Base-by-base conservation (phyloP, 2,888 invertebrate genomes). In the Endotricha flammealis region DNA sequence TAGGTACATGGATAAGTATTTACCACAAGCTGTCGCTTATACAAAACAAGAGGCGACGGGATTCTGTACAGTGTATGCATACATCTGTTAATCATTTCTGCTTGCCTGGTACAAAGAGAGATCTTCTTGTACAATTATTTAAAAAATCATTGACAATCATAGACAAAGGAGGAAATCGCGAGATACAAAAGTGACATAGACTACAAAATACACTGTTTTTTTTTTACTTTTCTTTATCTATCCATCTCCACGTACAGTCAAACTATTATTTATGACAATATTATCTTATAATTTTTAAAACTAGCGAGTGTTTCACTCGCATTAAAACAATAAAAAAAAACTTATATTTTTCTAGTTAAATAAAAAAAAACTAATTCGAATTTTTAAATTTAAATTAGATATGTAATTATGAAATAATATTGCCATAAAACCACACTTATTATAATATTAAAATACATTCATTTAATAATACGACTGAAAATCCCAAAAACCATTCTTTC, bases 161-260 rank as follows among this genome's bases (percentile, higher is more conserved):
- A 22, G 9, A 10, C 10, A 8, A 14, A 42, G 34, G 37, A 32
- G 39, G 41, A 46, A 33, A 36, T 44, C 34, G 43, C 38, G 17
- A 52, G 52, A 55, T 57, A 57, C 52, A 57, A 51, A 55, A 55
- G 33, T 46, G 47, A 41, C 43, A 32, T 46, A 44, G 31, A 12
- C 48, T 48, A 52, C 32, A 33, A 29, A 22, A 40, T 39, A 39
- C 38, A 36, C 31, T 39, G 14, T 46, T 37, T 39, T 42, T 42
- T 41, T 33, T 33, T 41, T 29, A 33, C 32, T 39, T 37, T 41
- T 30, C 35, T 38, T 38, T 39, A 29, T 37, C 37, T 45, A 35
- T 35, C 38, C 45, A 42, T 20, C 20, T 20, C 3, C 43, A 41
- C 43, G 24, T 31, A 37, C 45, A 37, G 38, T 38, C 41, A 16